Evolutionary conservation across 1,140 invertebrate genomes (phyloP).

Genomic region (Drosophila biarmipes): DNA sequence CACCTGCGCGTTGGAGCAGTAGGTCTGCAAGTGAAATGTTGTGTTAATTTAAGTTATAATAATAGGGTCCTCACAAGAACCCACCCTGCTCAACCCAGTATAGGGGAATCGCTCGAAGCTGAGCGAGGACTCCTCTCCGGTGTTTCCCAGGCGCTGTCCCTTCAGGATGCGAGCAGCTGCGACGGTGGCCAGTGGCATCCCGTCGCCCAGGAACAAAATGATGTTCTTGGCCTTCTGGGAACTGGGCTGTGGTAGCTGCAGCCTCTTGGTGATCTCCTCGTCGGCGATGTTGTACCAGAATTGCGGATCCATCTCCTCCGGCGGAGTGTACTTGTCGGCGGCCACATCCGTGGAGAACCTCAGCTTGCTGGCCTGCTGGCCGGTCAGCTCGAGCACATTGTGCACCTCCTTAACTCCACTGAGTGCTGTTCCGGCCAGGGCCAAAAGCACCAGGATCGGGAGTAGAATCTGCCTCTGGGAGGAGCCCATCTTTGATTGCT

Average conservation of each 20-base stretch:
- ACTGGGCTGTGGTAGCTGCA: slow-evolving; percentile 22
- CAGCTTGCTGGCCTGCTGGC: background rate
- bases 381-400: slow-evolving; percentile 28
- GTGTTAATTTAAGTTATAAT: background rate
- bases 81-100: slow-evolving; percentile 88
- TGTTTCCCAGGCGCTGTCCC: slow-evolving; percentile 86
- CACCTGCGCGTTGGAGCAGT: slow-evolving; percentile 92
- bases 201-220: slow-evolving; percentile 91
- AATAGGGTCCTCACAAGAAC: slow-evolving; percentile 1
- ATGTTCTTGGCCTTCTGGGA: slow-evolving; percentile 88
- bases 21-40: slow-evolving; percentile 50
- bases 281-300: slow-evolving; percentile 69
- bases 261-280: slow-evolving; percentile 57
- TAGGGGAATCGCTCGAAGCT: slow-evolving; percentile 92
- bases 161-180: slow-evolving; percentile 89
- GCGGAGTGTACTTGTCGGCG: slow-evolving; percentile 55
- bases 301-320: slow-evolving; percentile 57
- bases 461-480: slow-evolving; percentile 18
- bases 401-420: slow-evolving; percentile 31
- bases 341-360: slow-evolving; percentile 46
- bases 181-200: slow-evolving; percentile 90
- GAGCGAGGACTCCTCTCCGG: slow-evolving; percentile 89
- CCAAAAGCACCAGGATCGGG: slow-evolving; percentile 21
- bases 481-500: slow-evolving; percentile 26
- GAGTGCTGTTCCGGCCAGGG: slow-evolving; percentile 9